Evolutionary conservation across 2,113 vertebrate species (phyloP).

Genomic region (Gallinago paraguaiae): DNA sequence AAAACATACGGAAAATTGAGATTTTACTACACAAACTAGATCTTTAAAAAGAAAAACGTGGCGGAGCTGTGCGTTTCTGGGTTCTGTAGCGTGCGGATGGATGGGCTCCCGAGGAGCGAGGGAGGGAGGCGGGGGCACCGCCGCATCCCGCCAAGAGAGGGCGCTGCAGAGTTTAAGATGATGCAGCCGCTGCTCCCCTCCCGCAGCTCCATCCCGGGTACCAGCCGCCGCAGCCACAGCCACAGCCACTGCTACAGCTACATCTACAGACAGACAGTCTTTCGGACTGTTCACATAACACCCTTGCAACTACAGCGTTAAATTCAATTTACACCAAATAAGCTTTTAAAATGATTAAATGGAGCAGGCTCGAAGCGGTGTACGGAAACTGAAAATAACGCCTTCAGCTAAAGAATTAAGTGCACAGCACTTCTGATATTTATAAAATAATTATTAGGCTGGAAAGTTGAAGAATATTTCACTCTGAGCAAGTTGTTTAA

Average conservation of each 20-base stretch:
- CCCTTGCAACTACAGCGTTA: conserved; percentile 43
- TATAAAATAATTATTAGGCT: conserved; percentile 71
- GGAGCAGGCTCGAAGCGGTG: conserved; percentile 52
- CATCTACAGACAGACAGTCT: neutral
- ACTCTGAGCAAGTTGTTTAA: neutral
- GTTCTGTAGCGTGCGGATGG: neutral
- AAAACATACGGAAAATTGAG: neutral
- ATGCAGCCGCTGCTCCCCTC: neutral
- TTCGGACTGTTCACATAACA: conserved; percentile 47
- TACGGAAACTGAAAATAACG: conserved; percentile 20
- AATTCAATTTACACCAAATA: conserved; percentile 53
- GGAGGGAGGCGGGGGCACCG: neutral
- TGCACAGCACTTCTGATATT: conserved; percentile 57
- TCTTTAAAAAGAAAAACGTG: neutral
- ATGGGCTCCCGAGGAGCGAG: neutral
- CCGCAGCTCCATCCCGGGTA: neutral
- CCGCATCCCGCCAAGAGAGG: neutral
- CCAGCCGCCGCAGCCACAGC: neutral
- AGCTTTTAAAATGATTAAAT: conserved; percentile 57
- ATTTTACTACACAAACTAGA: neutral
- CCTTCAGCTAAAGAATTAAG: conserved; percentile 60
- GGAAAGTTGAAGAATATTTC: conserved; percentile 37
- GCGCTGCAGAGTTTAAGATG: conserved; percentile 75
- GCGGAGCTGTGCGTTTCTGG: neutral
- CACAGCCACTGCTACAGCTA: no score